Percentiles rank a stretch among this genome's conserved stretches.
These are phyloP conservation scores for Neomorphus geoffroyi DNA, from an alignment of 2,797 vertebrate genomes.

Conservation along the genomic window DNA sequence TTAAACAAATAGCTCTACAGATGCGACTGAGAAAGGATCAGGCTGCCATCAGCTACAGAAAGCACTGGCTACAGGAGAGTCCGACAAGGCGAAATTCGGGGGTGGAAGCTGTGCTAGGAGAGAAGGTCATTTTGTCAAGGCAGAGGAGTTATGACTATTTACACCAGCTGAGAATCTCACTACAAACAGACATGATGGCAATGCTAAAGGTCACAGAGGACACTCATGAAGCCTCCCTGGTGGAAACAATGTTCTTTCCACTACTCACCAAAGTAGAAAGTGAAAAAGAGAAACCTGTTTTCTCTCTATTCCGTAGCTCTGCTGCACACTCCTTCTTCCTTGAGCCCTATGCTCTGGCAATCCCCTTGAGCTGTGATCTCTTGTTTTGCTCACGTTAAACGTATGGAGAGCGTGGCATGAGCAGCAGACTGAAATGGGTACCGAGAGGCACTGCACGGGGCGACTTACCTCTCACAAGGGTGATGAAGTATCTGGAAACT, in stretches of 20 bases:
- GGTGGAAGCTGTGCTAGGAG: neutral
- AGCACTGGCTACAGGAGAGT: neutral
- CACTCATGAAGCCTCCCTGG: neutral
- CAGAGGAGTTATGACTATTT: neutral
- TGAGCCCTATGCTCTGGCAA: neutral
- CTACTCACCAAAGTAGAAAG: neutral
- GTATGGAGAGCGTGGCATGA: neutral
- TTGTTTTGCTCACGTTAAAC: neutral
- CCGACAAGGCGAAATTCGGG: neutral
- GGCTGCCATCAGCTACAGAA: neutral
- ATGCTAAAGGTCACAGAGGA: neutral
- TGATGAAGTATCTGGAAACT: neutral
- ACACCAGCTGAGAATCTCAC: neutral
- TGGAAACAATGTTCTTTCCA: constrained; percentile 22
- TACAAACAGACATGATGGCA: neutral
- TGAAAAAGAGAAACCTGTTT: constrained; percentile 1
- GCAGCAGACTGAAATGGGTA: neutral
- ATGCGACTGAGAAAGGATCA: neutral
- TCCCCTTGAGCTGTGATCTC: neutral
- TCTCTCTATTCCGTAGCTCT: neutral
- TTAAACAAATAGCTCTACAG: neutral
- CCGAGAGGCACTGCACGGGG: neutral
- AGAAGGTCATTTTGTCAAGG: constrained; percentile 12
- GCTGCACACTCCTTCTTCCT: neutral
- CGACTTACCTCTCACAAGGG: neutral